A percentile compares a stretch with the other conserved stretches of the same genome.
Evolutionary conservation across 2,888 invertebrate species (phyloP).

Genomic region (Selenia dentaria): DNA sequence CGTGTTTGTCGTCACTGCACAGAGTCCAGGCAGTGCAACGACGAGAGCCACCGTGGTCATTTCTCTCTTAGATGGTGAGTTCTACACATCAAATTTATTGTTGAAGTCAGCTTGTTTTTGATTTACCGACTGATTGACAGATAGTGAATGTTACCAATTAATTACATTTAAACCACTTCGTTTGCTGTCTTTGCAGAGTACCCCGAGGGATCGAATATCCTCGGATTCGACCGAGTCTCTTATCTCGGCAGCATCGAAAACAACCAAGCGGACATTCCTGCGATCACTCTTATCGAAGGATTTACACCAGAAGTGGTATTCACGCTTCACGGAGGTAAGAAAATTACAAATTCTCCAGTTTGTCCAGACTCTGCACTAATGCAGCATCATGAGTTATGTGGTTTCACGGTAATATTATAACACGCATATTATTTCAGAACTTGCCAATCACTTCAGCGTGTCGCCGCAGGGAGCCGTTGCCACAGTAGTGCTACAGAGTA

Average conservation of each 20-base stretch:
- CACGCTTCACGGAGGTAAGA: slow-evolving; percentile 40
- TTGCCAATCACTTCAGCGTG: slow-evolving; percentile 10
- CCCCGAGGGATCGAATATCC: slow-evolving; percentile 11
- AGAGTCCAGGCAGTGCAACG: slow-evolving; percentile 28
- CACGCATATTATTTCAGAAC: slow-evolving; percentile 19
- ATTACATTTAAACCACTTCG: too few relatives aligned
- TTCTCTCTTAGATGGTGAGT: slow-evolving; percentile 27
- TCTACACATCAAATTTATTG: too few relatives aligned
- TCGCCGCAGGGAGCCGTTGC: slow-evolving; percentile 13
- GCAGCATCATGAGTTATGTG: too few relatives aligned
- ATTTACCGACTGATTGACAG: too few relatives aligned
- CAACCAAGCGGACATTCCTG: slow-evolving; percentile 21
- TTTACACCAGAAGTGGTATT: slow-evolving; percentile 37
- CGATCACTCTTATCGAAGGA: slow-evolving; percentile 41
- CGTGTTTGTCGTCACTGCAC: slow-evolving; percentile 29
- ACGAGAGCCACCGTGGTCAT: slow-evolving; percentile 37
- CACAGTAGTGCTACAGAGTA: slow-evolving; percentile 9
- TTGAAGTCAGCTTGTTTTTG: too few relatives aligned
- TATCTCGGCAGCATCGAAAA: slow-evolving; percentile 37
- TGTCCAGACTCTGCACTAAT: too few relatives aligned
- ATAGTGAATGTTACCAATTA: too few relatives aligned
- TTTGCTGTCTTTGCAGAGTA: slow-evolving; percentile 7
- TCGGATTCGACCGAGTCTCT: slow-evolving; percentile 34
- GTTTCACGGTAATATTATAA: too few relatives aligned
- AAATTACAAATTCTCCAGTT: too few relatives aligned